phyloP scores from a whole-genome alignment of 37 sponge, comb jelly and placozoan species.

The Mnemiopsis leidyi region DNA sequence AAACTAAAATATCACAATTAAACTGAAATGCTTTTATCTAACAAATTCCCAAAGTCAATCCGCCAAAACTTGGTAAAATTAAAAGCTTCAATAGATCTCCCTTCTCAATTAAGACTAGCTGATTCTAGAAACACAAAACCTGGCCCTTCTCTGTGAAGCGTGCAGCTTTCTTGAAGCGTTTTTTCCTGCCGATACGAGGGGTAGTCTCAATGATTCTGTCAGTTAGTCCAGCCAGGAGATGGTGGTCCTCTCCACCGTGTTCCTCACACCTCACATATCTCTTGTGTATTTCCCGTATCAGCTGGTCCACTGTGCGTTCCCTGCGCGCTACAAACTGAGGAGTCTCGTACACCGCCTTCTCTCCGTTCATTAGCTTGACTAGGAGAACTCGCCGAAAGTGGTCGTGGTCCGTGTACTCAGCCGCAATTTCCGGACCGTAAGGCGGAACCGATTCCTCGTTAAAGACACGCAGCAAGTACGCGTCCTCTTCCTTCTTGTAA shows the following conservation, averaged over 20 bases:
- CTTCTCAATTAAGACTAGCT: no score
- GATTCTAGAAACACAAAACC: slow-evolving; percentile 1
- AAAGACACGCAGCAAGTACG: slow-evolving; percentile 33
- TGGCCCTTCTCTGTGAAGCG: slow-evolving; percentile 40
- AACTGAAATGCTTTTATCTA: no score
- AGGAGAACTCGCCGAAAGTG: neutral
- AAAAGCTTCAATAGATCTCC: no score
- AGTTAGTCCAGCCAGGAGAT: slow-evolving; percentile 6
- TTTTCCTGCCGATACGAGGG: slow-evolving; percentile 50
- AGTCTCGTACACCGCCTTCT: slow-evolving; percentile 54
- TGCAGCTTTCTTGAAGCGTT: slow-evolving; percentile 33
- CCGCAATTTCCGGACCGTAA: slow-evolving; percentile 28
- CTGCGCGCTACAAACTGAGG: slow-evolving; percentile 17
- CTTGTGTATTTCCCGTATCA: slow-evolving; percentile 8
- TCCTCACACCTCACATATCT: slow-evolving; percentile 1
- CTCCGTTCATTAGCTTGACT: slow-evolving; percentile 59
- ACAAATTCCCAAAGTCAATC: no score
- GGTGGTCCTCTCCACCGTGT: neutral
- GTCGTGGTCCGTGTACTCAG: slow-evolving; percentile 43
- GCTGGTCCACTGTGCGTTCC: slow-evolving; percentile 29
- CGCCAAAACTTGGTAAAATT: no score
- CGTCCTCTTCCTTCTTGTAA: neutral
- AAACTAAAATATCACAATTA: no score
- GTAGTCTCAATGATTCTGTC: slow-evolving; percentile 35
- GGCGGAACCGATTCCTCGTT: slow-evolving; percentile 28